Evolutionary conservation across 2,797 vertebrate genomes (phyloP).

Genomic region (Oophaga sylvatica): DNA sequence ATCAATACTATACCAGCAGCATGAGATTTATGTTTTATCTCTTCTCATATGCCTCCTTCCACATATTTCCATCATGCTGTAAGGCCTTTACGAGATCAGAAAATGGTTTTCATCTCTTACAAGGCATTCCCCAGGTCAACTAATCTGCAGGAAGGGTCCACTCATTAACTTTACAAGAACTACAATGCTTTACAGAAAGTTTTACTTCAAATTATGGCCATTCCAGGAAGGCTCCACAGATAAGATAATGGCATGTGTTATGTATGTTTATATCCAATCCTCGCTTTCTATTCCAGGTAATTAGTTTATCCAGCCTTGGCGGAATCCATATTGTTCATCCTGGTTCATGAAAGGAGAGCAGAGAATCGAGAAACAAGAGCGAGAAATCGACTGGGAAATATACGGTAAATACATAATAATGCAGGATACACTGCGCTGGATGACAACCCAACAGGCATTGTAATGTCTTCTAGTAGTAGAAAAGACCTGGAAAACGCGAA

Average conservation of each 20-base stretch:
- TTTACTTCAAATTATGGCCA: neutral
- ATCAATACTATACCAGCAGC: constrained; percentile 21
- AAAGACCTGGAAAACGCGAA: too few species aligned
- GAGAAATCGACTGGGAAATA: too few species aligned
- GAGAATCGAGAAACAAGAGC: too few species aligned
- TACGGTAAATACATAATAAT: too few species aligned
- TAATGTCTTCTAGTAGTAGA: too few species aligned
- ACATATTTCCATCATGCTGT: neutral
- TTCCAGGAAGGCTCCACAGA: neutral
- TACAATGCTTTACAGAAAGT: neutral
- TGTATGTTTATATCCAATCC: neutral
- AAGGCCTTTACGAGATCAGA: neutral
- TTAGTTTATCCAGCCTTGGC: too few species aligned
- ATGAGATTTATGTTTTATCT: constrained; percentile 4
- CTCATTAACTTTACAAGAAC: constrained; percentile 1
- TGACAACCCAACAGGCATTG: too few species aligned
- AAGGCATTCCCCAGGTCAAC: constrained; percentile 2
- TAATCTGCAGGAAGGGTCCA: neutral
- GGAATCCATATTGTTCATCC: too few species aligned
- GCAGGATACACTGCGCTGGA: too few species aligned
- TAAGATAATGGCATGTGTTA: neutral
- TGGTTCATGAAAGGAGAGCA: neutral
- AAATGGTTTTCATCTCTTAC: constrained; percentile 15
- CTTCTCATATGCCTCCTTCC: neutral
- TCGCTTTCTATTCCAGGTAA: too few species aligned